These are phyloP conservation scores for Sebastes taczanowskii DNA, from an alignment of 2,797 vertebrate genomes.

Conservation along the genomic window DNA sequence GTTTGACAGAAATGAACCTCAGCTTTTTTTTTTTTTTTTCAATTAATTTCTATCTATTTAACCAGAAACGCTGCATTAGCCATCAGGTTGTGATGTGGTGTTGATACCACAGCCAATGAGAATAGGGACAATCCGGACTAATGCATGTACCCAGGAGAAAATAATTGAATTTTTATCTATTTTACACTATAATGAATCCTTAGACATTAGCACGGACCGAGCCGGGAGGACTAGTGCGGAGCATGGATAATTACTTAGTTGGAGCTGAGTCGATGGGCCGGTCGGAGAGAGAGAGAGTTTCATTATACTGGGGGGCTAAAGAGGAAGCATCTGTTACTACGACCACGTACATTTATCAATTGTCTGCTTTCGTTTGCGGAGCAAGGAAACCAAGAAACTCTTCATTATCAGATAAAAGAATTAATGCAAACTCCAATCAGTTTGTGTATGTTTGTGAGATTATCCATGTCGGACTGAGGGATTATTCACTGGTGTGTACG, in stretches of 20 bases:
- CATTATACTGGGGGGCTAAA: conserved; percentile 50
- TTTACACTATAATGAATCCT: conserved; percentile 76
- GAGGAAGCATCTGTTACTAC: conserved; percentile 66
- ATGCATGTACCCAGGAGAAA: conserved; percentile 55
- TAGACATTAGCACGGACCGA: conserved; percentile 56
- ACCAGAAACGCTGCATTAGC: conserved; percentile 29
- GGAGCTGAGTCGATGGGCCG: conserved; percentile 65
- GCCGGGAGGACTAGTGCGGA: conserved; percentile 67
- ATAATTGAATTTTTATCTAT: conserved; percentile 80
- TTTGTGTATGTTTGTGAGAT: conserved; percentile 8
- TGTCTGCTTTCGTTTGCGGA: neutral
- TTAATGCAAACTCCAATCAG: conserved; percentile 1
- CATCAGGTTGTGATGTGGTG: conserved; percentile 44
- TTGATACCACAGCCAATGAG: conserved; percentile 41
- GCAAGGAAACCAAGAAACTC: neutral
- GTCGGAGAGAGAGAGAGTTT: conserved; percentile 59
- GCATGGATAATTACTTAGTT: conserved; percentile 78
- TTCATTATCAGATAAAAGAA: conserved; percentile 32
- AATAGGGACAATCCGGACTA: conserved; percentile 48
- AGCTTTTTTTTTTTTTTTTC: neutral
- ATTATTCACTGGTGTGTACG: neutral
- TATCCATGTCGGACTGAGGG: neutral
- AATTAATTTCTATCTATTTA: conserved; percentile 46
- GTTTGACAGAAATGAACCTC: neutral
- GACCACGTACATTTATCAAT: conserved; percentile 26